phyloP scores from a whole-genome alignment of 2,888 invertebrate genomes.

The Lamellibrachia satsuma region DNA sequence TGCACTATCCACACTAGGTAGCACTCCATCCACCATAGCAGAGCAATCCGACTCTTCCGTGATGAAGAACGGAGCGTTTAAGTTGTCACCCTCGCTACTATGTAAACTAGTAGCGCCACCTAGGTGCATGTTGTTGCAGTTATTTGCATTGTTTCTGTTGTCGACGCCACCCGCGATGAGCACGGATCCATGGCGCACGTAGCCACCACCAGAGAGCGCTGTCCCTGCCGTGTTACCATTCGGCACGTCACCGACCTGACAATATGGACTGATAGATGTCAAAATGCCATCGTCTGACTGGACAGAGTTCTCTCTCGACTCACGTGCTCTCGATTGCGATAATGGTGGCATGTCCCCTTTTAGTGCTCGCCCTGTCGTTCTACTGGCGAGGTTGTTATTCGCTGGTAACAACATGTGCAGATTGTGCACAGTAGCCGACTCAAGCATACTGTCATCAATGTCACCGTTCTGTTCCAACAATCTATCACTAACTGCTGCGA shows the following conservation, averaged over 20 bases:
- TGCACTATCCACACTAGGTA: background rate
- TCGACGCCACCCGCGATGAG: background rate
- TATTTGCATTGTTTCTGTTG: slow-evolving; percentile 3
- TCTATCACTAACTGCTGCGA: background rate
- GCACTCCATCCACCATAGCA: background rate
- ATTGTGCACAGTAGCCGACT: background rate
- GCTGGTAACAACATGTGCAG: background rate
- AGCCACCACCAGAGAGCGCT: background rate
- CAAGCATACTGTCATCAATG: background rate
- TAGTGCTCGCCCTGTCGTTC: background rate
- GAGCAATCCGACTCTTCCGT: background rate
- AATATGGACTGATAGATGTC: background rate
- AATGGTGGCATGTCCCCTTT: background rate
- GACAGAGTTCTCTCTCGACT: slow-evolving; percentile 13
- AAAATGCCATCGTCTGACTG: background rate
- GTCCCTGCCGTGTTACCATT: background rate
- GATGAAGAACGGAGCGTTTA: background rate
- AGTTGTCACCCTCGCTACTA: slow-evolving; percentile 1
- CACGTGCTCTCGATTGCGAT: background rate
- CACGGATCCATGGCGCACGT: background rate
- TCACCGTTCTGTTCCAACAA: slow-evolving; percentile 5
- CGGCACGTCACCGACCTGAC: background rate
- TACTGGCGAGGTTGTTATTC: background rate
- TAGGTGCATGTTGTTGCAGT: background rate
- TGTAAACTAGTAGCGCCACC: background rate